These are phyloP conservation scores for Drosophila guanche DNA, from an alignment of 1,140 invertebrate species.

Conservation along the genomic window DNA sequence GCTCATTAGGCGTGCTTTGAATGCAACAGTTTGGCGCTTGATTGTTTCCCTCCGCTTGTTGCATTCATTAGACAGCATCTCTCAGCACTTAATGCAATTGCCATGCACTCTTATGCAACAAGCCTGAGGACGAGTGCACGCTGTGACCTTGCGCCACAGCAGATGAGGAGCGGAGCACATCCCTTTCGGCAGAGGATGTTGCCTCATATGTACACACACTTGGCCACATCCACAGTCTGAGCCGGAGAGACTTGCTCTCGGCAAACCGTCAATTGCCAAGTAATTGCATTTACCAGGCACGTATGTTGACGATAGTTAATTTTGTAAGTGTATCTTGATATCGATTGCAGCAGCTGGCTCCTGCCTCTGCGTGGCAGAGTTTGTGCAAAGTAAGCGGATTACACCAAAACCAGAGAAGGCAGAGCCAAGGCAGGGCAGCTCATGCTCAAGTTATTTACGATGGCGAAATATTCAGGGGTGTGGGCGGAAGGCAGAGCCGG, in stretches of 20 bases:
- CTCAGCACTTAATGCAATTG: conserved; percentile 62
- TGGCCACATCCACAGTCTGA: background rate
- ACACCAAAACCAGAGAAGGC: conserved; percentile 15
- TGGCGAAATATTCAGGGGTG: conserved; percentile 27
- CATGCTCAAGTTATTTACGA: conserved; percentile 54
- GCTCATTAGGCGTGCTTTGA: conserved; percentile 40
- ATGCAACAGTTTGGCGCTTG: conserved; percentile 61
- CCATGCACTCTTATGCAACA: conserved; percentile 47
- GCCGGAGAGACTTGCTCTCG: conserved; percentile 1
- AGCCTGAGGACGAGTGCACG: conserved; percentile 19
- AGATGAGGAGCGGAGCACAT: conserved; percentile 32
- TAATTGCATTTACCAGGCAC: conserved; percentile 81
- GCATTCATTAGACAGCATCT: conserved; percentile 55
- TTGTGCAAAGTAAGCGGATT: conserved; percentile 34
- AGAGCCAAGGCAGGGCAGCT: conserved; percentile 14
- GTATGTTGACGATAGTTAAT: conserved; percentile 82
- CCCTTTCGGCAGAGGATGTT: conserved; percentile 24
- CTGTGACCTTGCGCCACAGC: conserved; percentile 47
- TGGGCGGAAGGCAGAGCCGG: background rate
- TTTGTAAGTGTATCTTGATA: conserved; percentile 82
- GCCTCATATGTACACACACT: background rate
- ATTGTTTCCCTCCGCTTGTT: conserved; percentile 44
- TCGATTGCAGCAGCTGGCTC: conserved; percentile 63
- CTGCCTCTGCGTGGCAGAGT: conserved; percentile 17
- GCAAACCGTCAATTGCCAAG: conserved; percentile 70